Evolutionary conservation across 2,797 vertebrate species (phyloP).

Genomic region (Labeo calbasu): DNA sequence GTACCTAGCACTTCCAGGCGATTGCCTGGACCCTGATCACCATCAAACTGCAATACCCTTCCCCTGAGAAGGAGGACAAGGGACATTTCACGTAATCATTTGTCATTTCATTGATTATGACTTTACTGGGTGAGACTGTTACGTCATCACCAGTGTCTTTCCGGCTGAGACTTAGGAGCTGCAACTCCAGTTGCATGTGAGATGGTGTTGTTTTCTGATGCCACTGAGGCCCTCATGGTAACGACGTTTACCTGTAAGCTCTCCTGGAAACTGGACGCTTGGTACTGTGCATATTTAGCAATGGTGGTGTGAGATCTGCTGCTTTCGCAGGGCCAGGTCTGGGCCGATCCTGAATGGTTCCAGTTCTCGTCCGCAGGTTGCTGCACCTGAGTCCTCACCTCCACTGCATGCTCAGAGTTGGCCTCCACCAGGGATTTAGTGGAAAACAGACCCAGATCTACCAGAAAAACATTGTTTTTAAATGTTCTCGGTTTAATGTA

Average conservation of each 20-base stretch:
- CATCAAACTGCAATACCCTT: constrained; percentile 32
- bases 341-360: constrained; percentile 75
- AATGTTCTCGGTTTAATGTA: too few relatives aligned
- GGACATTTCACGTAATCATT: constrained; percentile 29
- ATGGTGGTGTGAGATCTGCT: constrained; percentile 85
- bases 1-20: constrained; percentile 26
- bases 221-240: neutral
- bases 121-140: neutral
- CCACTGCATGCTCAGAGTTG: constrained; percentile 79
- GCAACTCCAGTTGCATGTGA: neutral
- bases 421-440: constrained; percentile 85
- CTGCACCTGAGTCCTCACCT: constrained; percentile 85
- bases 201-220: neutral
- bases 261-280: constrained; percentile 93
- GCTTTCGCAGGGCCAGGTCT: constrained; percentile 85
- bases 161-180: neutral
- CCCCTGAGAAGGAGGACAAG: constrained; percentile 22
- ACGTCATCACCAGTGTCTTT: neutral
- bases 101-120: neutral
- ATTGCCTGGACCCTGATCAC: constrained; percentile 17
- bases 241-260: constrained; percentile 83
- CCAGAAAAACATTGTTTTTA: neutral
- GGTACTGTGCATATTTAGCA: constrained; percentile 88
- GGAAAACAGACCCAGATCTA: constrained; percentile 76
- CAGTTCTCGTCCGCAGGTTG: constrained; percentile 85